phyloP scores from a whole-genome alignment of 64 coral and sea anemone species.

The Orbicella faveolata region DNA sequence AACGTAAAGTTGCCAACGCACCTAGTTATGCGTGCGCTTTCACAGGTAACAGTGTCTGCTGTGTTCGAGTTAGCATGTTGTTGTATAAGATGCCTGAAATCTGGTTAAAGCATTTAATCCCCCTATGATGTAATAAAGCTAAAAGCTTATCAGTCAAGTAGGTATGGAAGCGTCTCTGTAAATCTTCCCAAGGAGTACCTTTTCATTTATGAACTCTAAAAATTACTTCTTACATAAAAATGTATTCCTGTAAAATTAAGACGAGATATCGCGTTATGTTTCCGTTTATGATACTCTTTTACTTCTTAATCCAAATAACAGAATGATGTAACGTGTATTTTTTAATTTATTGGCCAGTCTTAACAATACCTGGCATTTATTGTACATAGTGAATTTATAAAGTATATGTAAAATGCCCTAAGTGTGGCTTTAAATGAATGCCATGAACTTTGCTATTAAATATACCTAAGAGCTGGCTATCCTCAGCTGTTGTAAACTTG shows the following conservation, averaged over 20 bases:
- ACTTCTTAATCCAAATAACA: constrained; percentile 13
- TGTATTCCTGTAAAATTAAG: not conserved
- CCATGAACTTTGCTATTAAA: not conserved
- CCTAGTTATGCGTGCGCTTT: too few relatives aligned
- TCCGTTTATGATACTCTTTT: not conserved
- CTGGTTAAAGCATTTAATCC: too few relatives aligned
- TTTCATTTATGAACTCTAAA: not conserved
- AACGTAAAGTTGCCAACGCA: too few relatives aligned
- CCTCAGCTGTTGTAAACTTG: not conserved
- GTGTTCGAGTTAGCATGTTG: too few relatives aligned
- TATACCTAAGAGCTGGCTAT: not conserved
- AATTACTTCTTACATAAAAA: not conserved
- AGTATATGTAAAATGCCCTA: not conserved
- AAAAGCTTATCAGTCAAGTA: too few relatives aligned
- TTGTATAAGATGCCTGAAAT: too few relatives aligned
- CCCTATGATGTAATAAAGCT: too few relatives aligned
- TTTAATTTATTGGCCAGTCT: constrained; percentile 5
- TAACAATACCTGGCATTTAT: not conserved
- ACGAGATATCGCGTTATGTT: not conserved
- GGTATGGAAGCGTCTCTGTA: too few relatives aligned
- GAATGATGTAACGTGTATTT: constrained; percentile 2
- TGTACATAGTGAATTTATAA: constrained; percentile 10
- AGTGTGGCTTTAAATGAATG: not conserved
- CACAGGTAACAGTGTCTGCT: too few relatives aligned
- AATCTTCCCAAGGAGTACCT: too few relatives aligned